Percentiles rank a stretch among this genome's conserved stretches.
Conservation (phyloP, 2,888 invertebrate species). For the Amaurobius ferox region DNA sequence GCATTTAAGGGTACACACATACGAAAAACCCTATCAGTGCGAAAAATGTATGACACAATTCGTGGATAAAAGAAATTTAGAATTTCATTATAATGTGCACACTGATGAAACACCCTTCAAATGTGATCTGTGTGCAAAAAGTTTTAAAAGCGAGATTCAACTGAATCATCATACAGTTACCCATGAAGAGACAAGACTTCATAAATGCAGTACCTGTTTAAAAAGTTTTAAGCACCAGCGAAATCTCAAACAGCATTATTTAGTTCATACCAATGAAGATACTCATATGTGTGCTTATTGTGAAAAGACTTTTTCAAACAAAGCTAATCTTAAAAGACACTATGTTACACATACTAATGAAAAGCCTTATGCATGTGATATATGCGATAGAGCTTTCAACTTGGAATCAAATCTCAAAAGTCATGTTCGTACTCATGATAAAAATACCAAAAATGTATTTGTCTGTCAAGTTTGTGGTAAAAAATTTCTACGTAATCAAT, state of each 20-base stretch:
- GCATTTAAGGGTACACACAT: background rate
- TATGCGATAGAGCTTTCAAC: background rate
- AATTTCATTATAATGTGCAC: background rate
- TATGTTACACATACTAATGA: background rate
- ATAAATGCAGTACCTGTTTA: background rate
- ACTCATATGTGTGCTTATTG: background rate
- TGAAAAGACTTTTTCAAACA: background rate
- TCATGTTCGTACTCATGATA: background rate
- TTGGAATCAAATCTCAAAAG: background rate
- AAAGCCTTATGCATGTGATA: background rate
- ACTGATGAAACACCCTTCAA: background rate
- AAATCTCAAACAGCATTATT: conserved; percentile 3
- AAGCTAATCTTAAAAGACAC: background rate
- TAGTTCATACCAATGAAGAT: background rate
- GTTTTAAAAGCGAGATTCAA: background rate
- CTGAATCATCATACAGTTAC: background rate
- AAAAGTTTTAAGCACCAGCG: background rate
- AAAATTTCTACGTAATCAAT: background rate
- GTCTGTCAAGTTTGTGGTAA: background rate
- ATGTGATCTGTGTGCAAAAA: background rate
- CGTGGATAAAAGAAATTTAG: background rate
- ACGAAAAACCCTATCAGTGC: background rate
- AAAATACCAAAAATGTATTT: background rate
- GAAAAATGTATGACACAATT: background rate
- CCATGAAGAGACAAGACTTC: background rate